Evolutionary conservation across 2,888 invertebrate genomes (phyloP), one percentile per base, ranked within the genome.

Genomic region (Melinaea menophilus): DNA sequence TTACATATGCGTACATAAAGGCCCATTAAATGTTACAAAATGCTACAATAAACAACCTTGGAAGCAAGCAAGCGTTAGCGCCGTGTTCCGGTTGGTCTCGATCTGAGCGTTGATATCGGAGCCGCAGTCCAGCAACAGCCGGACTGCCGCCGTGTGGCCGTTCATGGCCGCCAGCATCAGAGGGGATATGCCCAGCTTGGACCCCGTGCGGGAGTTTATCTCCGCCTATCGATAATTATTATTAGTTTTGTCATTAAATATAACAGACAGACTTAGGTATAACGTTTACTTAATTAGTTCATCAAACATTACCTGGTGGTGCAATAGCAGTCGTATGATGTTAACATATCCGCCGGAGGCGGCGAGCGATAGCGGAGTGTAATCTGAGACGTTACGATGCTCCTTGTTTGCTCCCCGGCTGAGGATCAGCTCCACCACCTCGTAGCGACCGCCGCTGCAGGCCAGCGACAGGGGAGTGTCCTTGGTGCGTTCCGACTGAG

Each of bases 131-230:
- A 99, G 92, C 64, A 99, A 92, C 68, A 99, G 90, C 78, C 97
- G 96, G 55, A 99, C 99, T 55, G 99, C 99, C 66, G 97, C 96
- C 79, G 88, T 82, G 91, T 92, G 88, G 0, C 99, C 99, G 92
- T 99, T 99, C 99, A 99, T 99, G 34, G 99, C 98, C 22, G 99
- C 99, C 79, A 99, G 87, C 99, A 99, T 99, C 61, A 99, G 92
- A 4, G 99, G 99, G 1, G 99, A 99, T 77, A 99, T 99, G 72
- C 99, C 99, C 63, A 99, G 92, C 89, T 99, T 99, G 71, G 98
- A 98, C 57, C 98, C 98, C 59, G 97, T 98, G 71, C 98, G 94
- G 13, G 99, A 99, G 91, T 99, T 99, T 73, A 99, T 99, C 88
- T 99, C 99, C 55, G 99, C 99, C 75, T 90, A 9, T 56, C 46